A percentile compares a stretch with the other conserved stretches of the same genome.
Conservation (phyloP, 2,888 invertebrate species). For the Conops quadrifasciatus region DNA sequence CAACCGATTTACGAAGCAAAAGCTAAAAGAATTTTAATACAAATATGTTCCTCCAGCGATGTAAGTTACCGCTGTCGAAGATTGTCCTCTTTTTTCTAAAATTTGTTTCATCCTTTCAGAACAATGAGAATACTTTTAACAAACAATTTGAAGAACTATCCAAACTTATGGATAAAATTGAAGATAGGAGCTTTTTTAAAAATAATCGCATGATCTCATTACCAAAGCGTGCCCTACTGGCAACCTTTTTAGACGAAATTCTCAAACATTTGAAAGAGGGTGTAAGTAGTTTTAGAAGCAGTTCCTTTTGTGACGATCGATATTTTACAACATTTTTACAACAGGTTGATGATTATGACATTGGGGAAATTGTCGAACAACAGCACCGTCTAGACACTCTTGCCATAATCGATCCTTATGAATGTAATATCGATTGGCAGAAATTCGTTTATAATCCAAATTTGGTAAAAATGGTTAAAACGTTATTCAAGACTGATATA, state of each 20-base stretch:
- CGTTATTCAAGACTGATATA: slow-evolving; percentile 59
- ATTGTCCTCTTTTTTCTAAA: slow-evolving; percentile 2
- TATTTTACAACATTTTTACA: slow-evolving; percentile 2
- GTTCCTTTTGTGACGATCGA: too few relatives aligned
- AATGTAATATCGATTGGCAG: slow-evolving; percentile 62
- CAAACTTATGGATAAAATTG: slow-evolving; percentile 52
- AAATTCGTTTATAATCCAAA: slow-evolving; percentile 62
- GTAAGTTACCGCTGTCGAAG: slow-evolving; percentile 41
- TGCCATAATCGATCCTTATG: slow-evolving; percentile 63
- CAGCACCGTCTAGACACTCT: slow-evolving; percentile 61
- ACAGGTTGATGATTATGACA: slow-evolving; percentile 55
- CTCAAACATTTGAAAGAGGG: slow-evolving; percentile 57
- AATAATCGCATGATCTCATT: slow-evolving; percentile 57
- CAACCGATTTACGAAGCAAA: slow-evolving; percentile 64
- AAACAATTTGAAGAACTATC: slow-evolving; percentile 53
- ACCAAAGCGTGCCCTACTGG: slow-evolving; percentile 55
- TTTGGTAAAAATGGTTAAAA: slow-evolving; percentile 56
- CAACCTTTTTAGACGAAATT: slow-evolving; percentile 56
- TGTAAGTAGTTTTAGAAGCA: slow-evolving; percentile 43
- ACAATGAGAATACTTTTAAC: slow-evolving; percentile 46
- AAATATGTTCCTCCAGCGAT: slow-evolving; percentile 51
- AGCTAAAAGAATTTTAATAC: slow-evolving; percentile 55
- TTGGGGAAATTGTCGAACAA: slow-evolving; percentile 61
- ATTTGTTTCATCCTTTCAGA: slow-evolving; percentile 38
- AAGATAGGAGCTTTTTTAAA: slow-evolving; percentile 58